These are phyloP conservation scores for Lagopus muta DNA, from an alignment of 2,113 vertebrate species.

Conservation along the genomic window DNA sequence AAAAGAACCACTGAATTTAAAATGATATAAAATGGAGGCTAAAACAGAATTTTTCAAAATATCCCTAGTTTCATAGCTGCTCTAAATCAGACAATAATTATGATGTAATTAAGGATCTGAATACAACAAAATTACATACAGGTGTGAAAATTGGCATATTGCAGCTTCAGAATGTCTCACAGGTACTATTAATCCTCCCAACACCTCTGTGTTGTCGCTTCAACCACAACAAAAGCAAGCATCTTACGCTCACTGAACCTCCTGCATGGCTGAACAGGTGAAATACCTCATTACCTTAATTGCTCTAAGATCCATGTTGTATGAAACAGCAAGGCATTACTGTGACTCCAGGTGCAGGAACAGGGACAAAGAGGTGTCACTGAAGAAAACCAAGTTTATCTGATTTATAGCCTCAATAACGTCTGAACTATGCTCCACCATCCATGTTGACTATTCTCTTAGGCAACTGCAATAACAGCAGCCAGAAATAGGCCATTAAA, in stretches of 20 bases:
- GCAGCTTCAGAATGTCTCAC: background rate
- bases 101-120: slow-evolving; percentile 4
- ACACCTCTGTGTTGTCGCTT: background rate
- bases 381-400: background rate
- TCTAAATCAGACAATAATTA: slow-evolving; percentile 1
- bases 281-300: background rate
- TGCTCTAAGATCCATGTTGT: background rate
- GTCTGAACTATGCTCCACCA: background rate
- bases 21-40: background rate
- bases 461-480: background rate
- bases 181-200: slow-evolving; percentile 2
- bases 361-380: background rate
- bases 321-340: background rate
- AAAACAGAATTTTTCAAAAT: background rate
- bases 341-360: background rate
- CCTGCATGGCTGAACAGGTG: background rate
- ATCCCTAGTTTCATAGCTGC: background rate
- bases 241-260: background rate
- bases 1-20: background rate
- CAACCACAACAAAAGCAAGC: background rate
- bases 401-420: background rate
- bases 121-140: background rate
- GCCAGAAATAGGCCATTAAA: background rate
- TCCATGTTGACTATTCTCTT: background rate
- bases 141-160: background rate